phyloP scores from a whole-genome alignment of 23 tunicate species.

The Trididemnum nubilum region DNA sequence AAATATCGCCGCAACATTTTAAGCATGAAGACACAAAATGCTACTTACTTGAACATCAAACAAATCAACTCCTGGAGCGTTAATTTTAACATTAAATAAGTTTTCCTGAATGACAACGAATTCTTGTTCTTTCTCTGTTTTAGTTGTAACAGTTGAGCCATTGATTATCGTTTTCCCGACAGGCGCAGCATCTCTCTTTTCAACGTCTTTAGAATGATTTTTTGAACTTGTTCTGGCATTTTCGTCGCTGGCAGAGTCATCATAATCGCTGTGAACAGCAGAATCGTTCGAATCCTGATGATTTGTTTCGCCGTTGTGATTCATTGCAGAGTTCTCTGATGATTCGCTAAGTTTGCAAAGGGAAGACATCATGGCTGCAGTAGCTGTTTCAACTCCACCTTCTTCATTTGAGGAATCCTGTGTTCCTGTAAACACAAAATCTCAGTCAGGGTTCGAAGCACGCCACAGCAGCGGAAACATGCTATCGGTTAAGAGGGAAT shows the following conservation, averaged over 20 bases:
- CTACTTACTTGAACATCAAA: conserved; percentile 84
- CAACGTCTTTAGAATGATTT: neutral
- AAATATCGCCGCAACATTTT: no score
- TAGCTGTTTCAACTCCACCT: neutral
- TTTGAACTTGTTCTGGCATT: neutral
- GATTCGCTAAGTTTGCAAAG: neutral
- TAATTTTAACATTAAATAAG: conserved; percentile 63
- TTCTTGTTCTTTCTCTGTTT: conserved; percentile 57
- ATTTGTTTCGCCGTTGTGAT: conserved; percentile 13
- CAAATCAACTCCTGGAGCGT: conserved; percentile 65
- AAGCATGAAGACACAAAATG: no score
- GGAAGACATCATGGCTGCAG: conserved; percentile 9
- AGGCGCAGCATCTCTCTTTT: no score
- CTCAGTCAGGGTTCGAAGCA: no score
- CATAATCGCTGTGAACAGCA: conserved; percentile 85
- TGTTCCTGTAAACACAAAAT: no score
- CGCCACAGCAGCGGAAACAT: no score
- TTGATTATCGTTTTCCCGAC: neutral
- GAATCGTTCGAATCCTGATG: conserved; percentile 89
- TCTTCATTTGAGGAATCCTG: neutral
- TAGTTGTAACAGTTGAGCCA: neutral
- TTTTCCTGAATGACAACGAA: conserved; percentile 74
- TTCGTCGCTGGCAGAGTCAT: conserved; percentile 46
- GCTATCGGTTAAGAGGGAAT: no score
- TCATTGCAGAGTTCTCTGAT: conserved; percentile 18